Evolutionary conservation across 2,888 invertebrate species (phyloP).

Genomic region (Keiferia lycopersicella): DNA sequence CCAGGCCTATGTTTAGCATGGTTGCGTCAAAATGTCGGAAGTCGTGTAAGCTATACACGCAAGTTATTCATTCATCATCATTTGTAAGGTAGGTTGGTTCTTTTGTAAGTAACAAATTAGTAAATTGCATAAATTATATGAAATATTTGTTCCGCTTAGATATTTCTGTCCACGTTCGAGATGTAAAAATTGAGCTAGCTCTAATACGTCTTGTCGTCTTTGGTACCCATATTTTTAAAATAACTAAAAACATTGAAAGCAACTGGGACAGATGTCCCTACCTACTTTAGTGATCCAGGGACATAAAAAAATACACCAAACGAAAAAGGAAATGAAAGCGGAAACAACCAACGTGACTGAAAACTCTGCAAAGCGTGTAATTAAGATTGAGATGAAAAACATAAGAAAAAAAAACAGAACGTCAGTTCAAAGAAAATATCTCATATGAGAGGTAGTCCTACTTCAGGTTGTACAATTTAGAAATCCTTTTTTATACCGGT

Average conservation of each 20-base stretch:
- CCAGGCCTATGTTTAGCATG: neutral
- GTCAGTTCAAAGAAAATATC: no score
- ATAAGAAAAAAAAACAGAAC: no score
- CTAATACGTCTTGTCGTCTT: no score
- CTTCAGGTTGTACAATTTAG: no score
- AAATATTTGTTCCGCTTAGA: neutral
- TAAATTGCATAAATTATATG: constrained; percentile 4
- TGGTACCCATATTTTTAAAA: no score
- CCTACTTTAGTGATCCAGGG: neutral
- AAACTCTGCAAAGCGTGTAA: no score
- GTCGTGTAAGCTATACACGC: constrained; percentile 11
- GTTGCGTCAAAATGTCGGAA: neutral
- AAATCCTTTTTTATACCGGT: no score
- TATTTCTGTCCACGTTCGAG: no score
- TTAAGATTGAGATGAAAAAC: no score
- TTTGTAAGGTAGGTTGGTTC: constrained; percentile 11
- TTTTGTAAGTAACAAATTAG: constrained; percentile 2
- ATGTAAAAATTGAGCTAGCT: no score
- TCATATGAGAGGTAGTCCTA: no score
- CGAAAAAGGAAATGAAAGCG: constrained; percentile 34
- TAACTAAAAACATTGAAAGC: neutral
- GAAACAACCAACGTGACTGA: constrained; percentile 30
- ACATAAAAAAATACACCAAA: constrained; percentile 30
- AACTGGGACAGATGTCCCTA: no score
- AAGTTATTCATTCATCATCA: constrained; percentile 19